Percentiles rank a stretch among this genome's conserved stretches.
Conservation (phyloP, 2,888 invertebrate species). For the Orchesella flavescens region DNA sequence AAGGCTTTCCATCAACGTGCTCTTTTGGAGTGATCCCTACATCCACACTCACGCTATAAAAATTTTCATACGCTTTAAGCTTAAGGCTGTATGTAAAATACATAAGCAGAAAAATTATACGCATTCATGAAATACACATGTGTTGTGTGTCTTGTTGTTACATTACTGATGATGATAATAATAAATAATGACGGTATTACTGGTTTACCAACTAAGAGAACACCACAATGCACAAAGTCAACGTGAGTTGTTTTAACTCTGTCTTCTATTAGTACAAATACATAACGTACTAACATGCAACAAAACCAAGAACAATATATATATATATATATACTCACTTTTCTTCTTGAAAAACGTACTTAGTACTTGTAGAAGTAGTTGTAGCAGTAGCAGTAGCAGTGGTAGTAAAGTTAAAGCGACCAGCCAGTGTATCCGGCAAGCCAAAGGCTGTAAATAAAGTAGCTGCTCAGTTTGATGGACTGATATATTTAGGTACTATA, state of each 20-base stretch:
- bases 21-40: constrained; percentile 26
- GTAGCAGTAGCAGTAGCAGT: neutral
- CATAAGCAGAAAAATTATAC: neutral
- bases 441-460: constrained; percentile 11
- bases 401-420: constrained; percentile 1
- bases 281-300: too few relatives aligned
- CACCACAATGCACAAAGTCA: neutral
- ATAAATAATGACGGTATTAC: constrained; percentile 34
- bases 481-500: neutral
- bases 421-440: constrained; percentile 12
- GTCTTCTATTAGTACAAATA: neutral
- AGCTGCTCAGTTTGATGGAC: neutral
- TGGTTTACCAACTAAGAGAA: constrained; percentile 38
- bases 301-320: constrained; percentile 12
- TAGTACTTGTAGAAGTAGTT: neutral
- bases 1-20: constrained; percentile 60
- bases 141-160: constrained; percentile 38
- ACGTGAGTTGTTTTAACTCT: constrained; percentile 16
- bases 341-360: too few relatives aligned
- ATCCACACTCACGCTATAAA: neutral
- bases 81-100: constrained; percentile 38
- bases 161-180: constrained; percentile 32
- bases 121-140: constrained; percentile 27
- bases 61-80: constrained; percentile 27
- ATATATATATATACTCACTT: too few relatives aligned